Base-by-base conservation (phyloP, 2,113 vertebrate genomes). In the Callorhinus ursinus region DNA sequence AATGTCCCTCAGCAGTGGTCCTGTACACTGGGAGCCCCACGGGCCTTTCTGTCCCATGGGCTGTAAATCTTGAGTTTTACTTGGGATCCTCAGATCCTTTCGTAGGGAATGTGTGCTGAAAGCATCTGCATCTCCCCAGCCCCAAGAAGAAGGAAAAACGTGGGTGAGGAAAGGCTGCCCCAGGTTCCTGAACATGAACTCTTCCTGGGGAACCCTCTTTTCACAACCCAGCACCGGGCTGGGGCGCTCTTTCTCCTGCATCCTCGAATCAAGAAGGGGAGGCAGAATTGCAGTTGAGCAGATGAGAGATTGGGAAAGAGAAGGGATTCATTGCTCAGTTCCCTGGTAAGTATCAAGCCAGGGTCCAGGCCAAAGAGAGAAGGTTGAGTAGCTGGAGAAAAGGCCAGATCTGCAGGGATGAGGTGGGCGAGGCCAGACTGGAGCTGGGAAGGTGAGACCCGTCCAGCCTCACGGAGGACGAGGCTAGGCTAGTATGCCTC, bases 41-140 rank as follows among this genome's bases (percentile, higher is more conserved):
- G 71, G 74, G 5, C 42, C n/a, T 55, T 82, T 97, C 81, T 89
- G 79, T 90, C 81, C 33, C 8, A 16, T 22, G 33, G 33, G 28
- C 59, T 65, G 9, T 46, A 51, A 85, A 90, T 82, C 74, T 90
- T 33, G 89, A 65, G 77, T 71, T 96, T 93, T 69, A 74, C 65
- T 80, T 77, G 53, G 80, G 65, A 85, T 51, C 55, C 53, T 81
- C 11, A 21, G 39, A 18, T 53, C 65, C 42, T 53, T 77, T 88
- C 74, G 46, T 7, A 79, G 24, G 57, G 14, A 82, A 65, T 4
- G 3, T 49, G 21, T 77, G 19, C 63, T 3, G 21, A 31, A 86
- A 93, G 51, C 80, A 71, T 31, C 82, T 49, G 16, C 93, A 8
- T 81, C 55, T 80, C 53, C 28, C 57, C 88, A 53, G 0, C 22